These are phyloP conservation scores for Tenthredo amoena DNA, from an alignment of 2,888 invertebrate species.

Conservation along the genomic window DNA sequence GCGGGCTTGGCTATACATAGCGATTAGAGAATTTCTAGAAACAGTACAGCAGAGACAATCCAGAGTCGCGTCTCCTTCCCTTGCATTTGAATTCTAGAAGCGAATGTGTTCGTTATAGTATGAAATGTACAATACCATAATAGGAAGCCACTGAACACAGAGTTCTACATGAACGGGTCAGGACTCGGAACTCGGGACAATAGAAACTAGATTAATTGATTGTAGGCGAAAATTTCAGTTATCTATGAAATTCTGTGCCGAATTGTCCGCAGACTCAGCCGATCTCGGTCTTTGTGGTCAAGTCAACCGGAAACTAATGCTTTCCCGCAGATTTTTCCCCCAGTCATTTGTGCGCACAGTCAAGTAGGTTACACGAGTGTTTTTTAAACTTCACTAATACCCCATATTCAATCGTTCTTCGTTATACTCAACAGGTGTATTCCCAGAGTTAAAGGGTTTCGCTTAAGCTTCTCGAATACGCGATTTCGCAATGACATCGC, in stretches of 20 bases:
- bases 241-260: not conserved
- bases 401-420: constrained; percentile 16
- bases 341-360: not conserved
- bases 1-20: not conserved
- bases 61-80: not conserved
- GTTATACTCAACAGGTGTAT: constrained; percentile 36
- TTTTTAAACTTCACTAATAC: constrained; percentile 23
- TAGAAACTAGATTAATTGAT: constrained; percentile 41
- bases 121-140: constrained; percentile 13
- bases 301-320: constrained; percentile 20
- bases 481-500: not conserved
- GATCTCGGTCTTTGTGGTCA: not conserved
- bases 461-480: not conserved
- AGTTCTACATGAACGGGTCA: constrained; percentile 29
- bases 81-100: not conserved
- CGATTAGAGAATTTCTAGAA: not conserved
- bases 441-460: not conserved
- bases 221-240: constrained; percentile 20
- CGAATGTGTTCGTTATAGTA: not conserved
- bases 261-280: not conserved
- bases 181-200: constrained; percentile 12
- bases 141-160: constrained; percentile 25
- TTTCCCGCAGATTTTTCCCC: not conserved
- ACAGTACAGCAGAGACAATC: not conserved
- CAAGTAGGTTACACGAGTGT: not conserved